Evolutionary conservation across 2,888 invertebrate species (phyloP), one percentile per base, ranked within the genome.

Genomic region (Deilephila porcellus): DNA sequence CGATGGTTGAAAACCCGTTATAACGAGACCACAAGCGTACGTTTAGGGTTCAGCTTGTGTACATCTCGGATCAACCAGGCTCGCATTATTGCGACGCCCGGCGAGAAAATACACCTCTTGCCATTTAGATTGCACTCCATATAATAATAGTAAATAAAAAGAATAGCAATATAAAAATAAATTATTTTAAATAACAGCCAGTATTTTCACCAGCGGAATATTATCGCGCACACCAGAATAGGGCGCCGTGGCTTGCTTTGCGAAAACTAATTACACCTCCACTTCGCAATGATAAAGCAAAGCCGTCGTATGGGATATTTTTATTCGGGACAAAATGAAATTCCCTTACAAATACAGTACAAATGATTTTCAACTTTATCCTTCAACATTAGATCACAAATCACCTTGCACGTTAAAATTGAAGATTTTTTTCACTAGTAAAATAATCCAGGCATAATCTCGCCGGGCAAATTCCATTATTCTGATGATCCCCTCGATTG

Each of bases 261-360:
- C 88, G 86, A 93, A 94, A 94, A 94, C 94, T 94, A 94, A 94
- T 94, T 94, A 94, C 91, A 90, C 90, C 88, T 86, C 87, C 88
- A 88, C 90, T 88, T 90, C 92, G 89, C 90, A 92, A 94, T 94
- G 93, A 94, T 94, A 94, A 94, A 94, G 93, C 94, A 94, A 94
- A 94, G 93, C 93, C 92, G 86, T 90, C 92, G 91, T 93, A 93
- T 93, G 85, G 89, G 90, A 93, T 93, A 94, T 93, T 94, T 94
- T 94, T 94, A 94, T 94, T 93, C 90, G 84, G 89, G 87, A 88
- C 93, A 89, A 93, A 94, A 94, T 93, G 91, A 93, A 94, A 93
- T 93, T 94, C 88, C 85, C 86, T 74, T 73, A 75, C 76, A 53
- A 20, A 14, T 29, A 11, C 32, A 14, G 20, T 8, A 5, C 81